Base-by-base conservation (phyloP, 2,797 vertebrate genomes). In the Nyctibius grandis region DNA sequence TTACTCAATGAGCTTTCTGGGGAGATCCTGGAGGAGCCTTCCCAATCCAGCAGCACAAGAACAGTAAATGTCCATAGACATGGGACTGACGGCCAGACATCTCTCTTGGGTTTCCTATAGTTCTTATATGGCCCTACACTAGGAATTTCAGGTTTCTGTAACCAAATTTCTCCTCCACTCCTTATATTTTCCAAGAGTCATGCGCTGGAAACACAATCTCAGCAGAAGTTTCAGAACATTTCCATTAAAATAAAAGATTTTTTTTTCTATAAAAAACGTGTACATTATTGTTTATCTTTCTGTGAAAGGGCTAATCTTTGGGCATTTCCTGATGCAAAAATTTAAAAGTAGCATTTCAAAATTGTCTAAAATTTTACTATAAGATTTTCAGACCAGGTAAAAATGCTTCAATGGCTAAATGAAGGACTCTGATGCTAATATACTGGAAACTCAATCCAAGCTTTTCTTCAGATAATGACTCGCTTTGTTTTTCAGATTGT, bases 41-140 rank as follows among this genome's bases (percentile, higher is more conserved):
- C 44, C 40, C n/a, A 26, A 3, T 15, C 34, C 80, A 61, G 21
- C 5, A 40, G 19, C 16, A 51, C 5, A 18, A 36, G 74, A 45
- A 44, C 1, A 53, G 6, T 31, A 34, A 38, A 64, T 3, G 8
- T 51, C 40, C 28, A 18, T 0, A 15, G 33, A 10, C 12, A 6
- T 1, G 28, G 53, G 9, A 60, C 20, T 61, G 60, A 45, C 34
- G 26, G 34, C 25, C 53, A 60, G n/a, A 22, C 28, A 8, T 3
- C 18, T 36, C 40, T 33, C 60, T 21, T 50, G 36, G 25, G 26
- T 60, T 13, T 48, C 15, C 53, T 75, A 2, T 4, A 3, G 29
- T 65, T 25, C 47, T 64, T 33, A 21, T 8, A 29, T 3, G 12
- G 20, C 21, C n/a, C 48, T 26, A 26, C 4, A 36, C 7, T 1